Evolutionary conservation across 1,140 invertebrate genomes (phyloP), one percentile per base, ranked within the genome.

Genomic region (Copidosoma floridanum): DNA sequence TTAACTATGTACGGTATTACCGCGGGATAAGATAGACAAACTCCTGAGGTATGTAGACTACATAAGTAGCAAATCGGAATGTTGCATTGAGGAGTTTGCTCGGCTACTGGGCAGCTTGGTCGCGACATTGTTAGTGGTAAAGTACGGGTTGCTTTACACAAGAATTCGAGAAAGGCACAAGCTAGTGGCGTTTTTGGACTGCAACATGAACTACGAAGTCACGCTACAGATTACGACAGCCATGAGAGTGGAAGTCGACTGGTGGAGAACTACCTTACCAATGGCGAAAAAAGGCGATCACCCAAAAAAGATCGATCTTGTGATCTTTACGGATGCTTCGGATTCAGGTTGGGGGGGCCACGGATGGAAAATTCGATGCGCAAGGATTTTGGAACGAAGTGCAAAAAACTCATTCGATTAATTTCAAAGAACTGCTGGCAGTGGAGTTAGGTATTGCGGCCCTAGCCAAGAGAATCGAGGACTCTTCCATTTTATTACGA

Each of bases 401-500:
- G 37, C 18, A 59, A 18, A 37, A 32, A 35, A 38, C 38, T 18
- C 11, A 72, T 56, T 41, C 74, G 54, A 77, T 75, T 24, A 75
- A 76, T 64, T 74, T 68, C 51, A 65, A 73, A 58, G 73, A 76
- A 20, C 12, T 53, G 12, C 24, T 40, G 18, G 37, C 16, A 11
- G 32, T 53, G 16, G 40, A 40, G 26, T 40, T 3, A 1, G 50
- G 20, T 24, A 26, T 53, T n/a, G n/a, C 38, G 16, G 2, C 6
- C 1, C 18, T 53, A 4, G 74, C 68, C 20, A 50, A 24, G 7
- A 38, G 71, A 40, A 1, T 27, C 32, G 20, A 5, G 27, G 50
- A 69, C 21, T 64, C 52, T 38, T 54, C 66, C n/a, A 67, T 72
- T 32, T 32, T 68, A 20, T 61, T 65, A 18, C 11, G 65, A 24